Evolutionary conservation across 64 coral and sea anemone species (phyloP).

Genomic region (Dendrophyllia cribrosa): DNA sequence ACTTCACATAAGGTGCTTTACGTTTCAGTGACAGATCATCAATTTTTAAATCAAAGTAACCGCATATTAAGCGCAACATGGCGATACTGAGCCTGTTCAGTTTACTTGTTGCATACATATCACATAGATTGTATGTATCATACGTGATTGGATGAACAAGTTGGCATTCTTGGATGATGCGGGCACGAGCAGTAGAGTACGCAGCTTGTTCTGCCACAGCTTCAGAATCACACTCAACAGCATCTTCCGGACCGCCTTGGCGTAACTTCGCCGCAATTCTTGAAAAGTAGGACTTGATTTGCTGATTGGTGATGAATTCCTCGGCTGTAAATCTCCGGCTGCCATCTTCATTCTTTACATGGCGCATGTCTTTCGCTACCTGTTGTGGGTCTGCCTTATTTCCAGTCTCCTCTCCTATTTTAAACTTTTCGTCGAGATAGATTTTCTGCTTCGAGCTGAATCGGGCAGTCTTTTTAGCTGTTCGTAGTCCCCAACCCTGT

Average conservation of each 20-base stretch:
- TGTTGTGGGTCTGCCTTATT: constrained; percentile 58
- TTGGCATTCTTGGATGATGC: constrained; percentile 38
- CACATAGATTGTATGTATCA: constrained; percentile 24
- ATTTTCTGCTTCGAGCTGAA: constrained; percentile 68
- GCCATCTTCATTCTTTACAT: constrained; percentile 39
- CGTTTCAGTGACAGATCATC: constrained; percentile 10
- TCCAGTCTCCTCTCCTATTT: constrained; percentile 63
- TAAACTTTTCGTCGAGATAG: constrained; percentile 81
- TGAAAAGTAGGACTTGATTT: constrained; percentile 74
- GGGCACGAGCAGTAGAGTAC: constrained; percentile 5
- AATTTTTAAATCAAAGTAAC: constrained; percentile 5
- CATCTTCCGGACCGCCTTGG: background rate
- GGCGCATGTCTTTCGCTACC: constrained; percentile 66
- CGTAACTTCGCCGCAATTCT: constrained; percentile 48
- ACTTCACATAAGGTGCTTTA: constrained; percentile 24
- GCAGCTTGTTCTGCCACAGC: background rate
- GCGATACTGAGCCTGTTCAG: constrained; percentile 31
- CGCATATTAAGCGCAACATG: constrained; percentile 42
- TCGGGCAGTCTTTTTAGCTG: constrained; percentile 27
- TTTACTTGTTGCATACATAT: constrained; percentile 11
- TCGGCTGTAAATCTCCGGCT: constrained; percentile 31
- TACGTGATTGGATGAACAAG: constrained; percentile 46
- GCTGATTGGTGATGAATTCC: constrained; percentile 63
- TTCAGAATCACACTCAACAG: constrained; percentile 6
- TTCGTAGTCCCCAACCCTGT: constrained; percentile 51